Base-by-base conservation (phyloP, 2,888 invertebrate species). In the Trichopoda pennipes region DNA sequence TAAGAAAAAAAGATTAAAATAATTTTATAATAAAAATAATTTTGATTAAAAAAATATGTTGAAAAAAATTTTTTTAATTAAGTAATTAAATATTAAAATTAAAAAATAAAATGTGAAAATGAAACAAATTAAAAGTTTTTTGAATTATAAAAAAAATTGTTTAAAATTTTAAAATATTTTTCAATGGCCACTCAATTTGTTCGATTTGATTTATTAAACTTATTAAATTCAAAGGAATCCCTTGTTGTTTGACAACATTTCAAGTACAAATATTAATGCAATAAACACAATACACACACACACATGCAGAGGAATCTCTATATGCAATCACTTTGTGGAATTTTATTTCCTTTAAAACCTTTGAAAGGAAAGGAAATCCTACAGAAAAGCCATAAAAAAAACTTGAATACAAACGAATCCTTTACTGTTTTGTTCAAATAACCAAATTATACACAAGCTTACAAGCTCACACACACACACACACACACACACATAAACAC, bases 281-380 rank as follows among this genome's bases (percentile, higher is more conserved):
- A 73, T 17, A 66, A 1, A 38, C 35, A 51, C 9, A 9, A 23
- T 38, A 47, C 16, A 74, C 4, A 51, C 64, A 49, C 10, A 64
- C 17, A 58, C 17, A 8, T 32, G 6, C n/a, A 32, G 8, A 17
- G 2, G 12, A 28, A 12, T 38, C 12, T 38, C 12, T 19, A n/a
- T 12, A 28, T 17, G 42, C 23, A 42, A 28, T 56, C 55, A 16
- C 47, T 21, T 19, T 19, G 38, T 21, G 60, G 60, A 66, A 47
- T 64, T 44, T 56, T 42, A 66, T 58, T 75, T 66, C 56, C 75
- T 75, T 49, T 49, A 58, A n/a, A 28, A 72, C 23, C 51, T 51
- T 60, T 51, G n/a, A 35, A 72, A 72, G 51, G 17, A 12, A 42
- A 12, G 55, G 55, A 68, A 68, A 42, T 42, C 1, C 42, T 23